Evolutionary conservation across 2,797 vertebrate genomes (phyloP), one percentile per base, ranked within the genome.

Genomic region (Lates japonicus): DNA sequence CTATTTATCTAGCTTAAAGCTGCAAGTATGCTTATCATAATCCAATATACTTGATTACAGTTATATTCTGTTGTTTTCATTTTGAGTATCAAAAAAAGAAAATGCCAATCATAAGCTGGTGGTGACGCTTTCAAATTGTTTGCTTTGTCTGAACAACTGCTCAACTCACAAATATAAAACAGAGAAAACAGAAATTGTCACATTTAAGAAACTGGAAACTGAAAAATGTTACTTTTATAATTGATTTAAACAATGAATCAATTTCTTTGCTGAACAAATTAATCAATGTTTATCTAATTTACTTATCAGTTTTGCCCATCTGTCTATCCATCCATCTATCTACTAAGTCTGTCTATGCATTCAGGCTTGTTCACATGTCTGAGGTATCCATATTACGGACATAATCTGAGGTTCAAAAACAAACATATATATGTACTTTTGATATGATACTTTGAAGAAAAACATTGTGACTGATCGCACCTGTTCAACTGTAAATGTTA

Each of bases 401-500:
- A 48, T 19, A 48, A 19, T 48, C 6, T 37, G 37, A 9, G 37
- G 7, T 37, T 17, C 35, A 58, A 31, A 46, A 51, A n/a, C 37
- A 48, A 70, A 70, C 4, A 13, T 25, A 44, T 3, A n/a, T 69
- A 48, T 61, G 8, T 33, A 52, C 31, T 71, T 82, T 69, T 66
- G 42, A 61, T 41, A 67, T 39, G 41, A 79, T 37, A 44, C 60
- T 46, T 52, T 33, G 17, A n/a, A 33, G 52, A 75, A 60, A 66
- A 78, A 46, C 17, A 25, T 57, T 70, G 41, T 25, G 7, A 49
- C 9, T 16, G 10, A 37, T 71, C 61, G n/a, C 13, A 37, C 70
- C n/a, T 49, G 25, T 66, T 79, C 52, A 59, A 49, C 35, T 59
- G 51, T 61, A 12, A 37, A 20, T 52, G 39, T 66, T 76, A 55